phyloP scores from a whole-genome alignment of 1,140 invertebrate genomes.

The Dufourea novaeangliae region DNA sequence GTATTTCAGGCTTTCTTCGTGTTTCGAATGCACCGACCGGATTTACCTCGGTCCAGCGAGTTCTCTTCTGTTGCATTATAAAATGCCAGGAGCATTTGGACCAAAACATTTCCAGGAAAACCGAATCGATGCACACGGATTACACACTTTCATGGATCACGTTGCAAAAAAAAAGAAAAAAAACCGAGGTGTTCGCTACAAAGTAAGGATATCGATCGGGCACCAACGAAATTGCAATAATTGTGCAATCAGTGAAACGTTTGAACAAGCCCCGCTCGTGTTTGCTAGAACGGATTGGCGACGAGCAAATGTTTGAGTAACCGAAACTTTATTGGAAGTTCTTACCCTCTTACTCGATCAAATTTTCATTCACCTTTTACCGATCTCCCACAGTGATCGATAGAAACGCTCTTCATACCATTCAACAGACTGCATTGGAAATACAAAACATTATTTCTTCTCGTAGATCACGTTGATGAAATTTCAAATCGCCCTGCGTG shows the following conservation, averaged over 20 bases:
- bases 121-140: too few relatives aligned
- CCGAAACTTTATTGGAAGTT: not conserved
- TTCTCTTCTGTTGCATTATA: too few relatives aligned
- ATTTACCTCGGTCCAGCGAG: not conserved
- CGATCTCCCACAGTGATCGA: not conserved
- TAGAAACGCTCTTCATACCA: too few relatives aligned
- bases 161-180: too few relatives aligned
- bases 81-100: too few relatives aligned
- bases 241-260: not conserved
- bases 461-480: too few relatives aligned
- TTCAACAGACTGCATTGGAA: too few relatives aligned
- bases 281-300: not conserved
- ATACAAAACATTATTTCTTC: too few relatives aligned
- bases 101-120: too few relatives aligned
- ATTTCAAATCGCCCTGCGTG: too few relatives aligned
- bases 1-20: not conserved
- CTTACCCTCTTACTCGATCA: not conserved
- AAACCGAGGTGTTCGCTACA: too few relatives aligned
- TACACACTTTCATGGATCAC: too few relatives aligned
- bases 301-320: constrained; percentile 12
- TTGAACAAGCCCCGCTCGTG: not conserved
- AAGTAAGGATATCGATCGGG: not conserved
- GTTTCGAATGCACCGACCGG: not conserved
- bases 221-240: not conserved
- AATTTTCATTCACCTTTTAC: not conserved